Evolutionary conservation across 2,888 invertebrate genomes (phyloP).

Genomic region (Scaptodrosophila latifasciaeformis): DNA sequence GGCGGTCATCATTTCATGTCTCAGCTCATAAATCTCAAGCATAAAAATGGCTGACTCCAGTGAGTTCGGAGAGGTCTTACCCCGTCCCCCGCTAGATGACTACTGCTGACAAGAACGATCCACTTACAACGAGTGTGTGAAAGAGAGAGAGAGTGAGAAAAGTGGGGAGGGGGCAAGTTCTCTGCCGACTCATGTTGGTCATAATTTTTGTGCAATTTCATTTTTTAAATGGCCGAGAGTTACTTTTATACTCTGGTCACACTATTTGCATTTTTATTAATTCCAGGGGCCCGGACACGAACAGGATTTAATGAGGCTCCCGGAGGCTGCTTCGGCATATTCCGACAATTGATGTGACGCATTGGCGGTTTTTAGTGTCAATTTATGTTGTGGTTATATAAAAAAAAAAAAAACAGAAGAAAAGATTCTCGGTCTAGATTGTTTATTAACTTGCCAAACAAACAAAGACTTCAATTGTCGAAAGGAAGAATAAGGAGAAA

Average conservation of each 20-base stretch:
- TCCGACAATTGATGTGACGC: no score
- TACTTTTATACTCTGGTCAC: constrained; percentile 33
- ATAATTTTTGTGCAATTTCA: constrained; percentile 58
- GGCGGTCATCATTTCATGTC: constrained; percentile 64
- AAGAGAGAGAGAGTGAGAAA: constrained; percentile 1
- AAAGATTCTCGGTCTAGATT: no score
- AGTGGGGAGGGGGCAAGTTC: background rate
- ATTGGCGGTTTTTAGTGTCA: no score
- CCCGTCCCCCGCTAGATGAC: background rate
- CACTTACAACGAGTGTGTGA: constrained; percentile 19
- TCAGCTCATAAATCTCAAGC: constrained; percentile 60
- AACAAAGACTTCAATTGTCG: no score
- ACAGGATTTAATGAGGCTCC: no score
- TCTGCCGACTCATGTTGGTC: constrained; percentile 55
- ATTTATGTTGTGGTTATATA: no score
- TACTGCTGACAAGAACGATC: constrained; percentile 9
- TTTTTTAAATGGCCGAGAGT: constrained; percentile 41
- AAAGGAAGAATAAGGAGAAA: no score
- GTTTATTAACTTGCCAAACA: no score
- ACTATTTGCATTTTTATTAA: constrained; percentile 65
- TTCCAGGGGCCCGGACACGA: background rate
- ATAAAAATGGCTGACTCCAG: constrained; percentile 51
- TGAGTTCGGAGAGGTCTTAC: constrained; percentile 13
- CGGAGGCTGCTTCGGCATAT: no score
- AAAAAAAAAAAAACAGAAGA: no score